Base-by-base conservation (phyloP, 2,888 invertebrate species). In the Eurytoma californica region DNA sequence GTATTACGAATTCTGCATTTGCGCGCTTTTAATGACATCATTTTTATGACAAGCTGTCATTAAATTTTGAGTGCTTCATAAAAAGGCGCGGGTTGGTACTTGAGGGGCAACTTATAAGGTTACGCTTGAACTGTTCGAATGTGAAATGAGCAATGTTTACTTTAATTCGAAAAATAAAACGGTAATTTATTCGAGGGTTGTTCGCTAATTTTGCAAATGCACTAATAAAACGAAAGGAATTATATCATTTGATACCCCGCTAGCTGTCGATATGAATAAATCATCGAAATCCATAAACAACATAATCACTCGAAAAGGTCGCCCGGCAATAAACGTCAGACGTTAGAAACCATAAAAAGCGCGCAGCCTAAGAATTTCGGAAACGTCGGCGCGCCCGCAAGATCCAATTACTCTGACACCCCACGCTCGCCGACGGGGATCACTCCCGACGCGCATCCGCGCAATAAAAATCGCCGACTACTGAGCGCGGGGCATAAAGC, bases 391-490 rank as follows among this genome's bases (percentile, higher is more conserved):
- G 18, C 55, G 20, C 57, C 14, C 24, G 30, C 55, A 28, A 53
- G 53, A 57, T 72, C 78, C 82, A 82, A 82, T 82, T 82, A 82
- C 82, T 80, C 78, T 72, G 77, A 80, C 78, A 53, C 72, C 76
- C 67, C 61, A 28, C 57, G 20, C 57, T 30, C 16, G 49, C n/a
- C n/a, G 55, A 16, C 24, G 58, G 18, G 24, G 76, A 80, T 80
- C 76, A 80, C 80, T 80, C 80, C 63, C 73, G 60, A 55, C 77
- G 81, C 77, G 76, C 65, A 39, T 58, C 39, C 30, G 66, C n/a
- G 80, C 76, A 72, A 81, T 81, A 81, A 81, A 81, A 81, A 72
- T 81, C 83, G 78, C 72, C 74, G 72, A 72, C 77, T 80, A 74
- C 77, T 51, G 49, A 49, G 49, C 61, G 49, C 55, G 72, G 24